A percentile compares a stretch with the other conserved stretches of the same genome.
phyloP scores from a whole-genome alignment of 1,140 invertebrate genomes.

The Cheumatopsyche charites region DNA sequence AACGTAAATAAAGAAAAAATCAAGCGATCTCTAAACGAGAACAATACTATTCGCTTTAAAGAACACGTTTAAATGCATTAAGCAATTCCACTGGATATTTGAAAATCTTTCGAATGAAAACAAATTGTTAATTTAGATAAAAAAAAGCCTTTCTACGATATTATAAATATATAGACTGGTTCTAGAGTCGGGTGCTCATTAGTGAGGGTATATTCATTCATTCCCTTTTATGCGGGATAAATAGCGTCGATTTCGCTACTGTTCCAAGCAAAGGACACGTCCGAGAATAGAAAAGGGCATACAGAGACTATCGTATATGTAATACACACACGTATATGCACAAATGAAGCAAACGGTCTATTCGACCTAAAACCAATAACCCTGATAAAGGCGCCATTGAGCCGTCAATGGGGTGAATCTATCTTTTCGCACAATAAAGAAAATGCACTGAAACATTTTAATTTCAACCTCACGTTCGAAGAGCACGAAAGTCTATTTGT shows the following conservation, averaged over 20 bases:
- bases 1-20: too few species aligned
- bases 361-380: constrained; percentile 27
- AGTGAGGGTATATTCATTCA: constrained; percentile 7
- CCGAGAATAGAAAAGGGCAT: background rate
- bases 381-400: constrained; percentile 26
- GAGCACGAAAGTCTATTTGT: too few species aligned
- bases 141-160: too few species aligned
- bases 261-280: background rate
- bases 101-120: too few species aligned
- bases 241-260: constrained; percentile 4
- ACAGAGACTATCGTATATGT: too few species aligned
- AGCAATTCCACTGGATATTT: background rate
- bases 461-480: too few species aligned
- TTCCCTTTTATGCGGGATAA: constrained; percentile 16
- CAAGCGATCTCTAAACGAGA: background rate
- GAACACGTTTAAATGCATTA: constrained; percentile 6
- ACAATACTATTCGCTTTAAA: background rate
- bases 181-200: too few species aligned
- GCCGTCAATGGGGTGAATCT: constrained; percentile 28
- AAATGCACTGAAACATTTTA: too few species aligned
- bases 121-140: too few species aligned
- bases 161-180: too few species aligned
- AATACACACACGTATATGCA: background rate
- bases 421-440: background rate
- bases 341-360: constrained; percentile 18